A percentile compares a stretch with the other conserved stretches of the same genome.
These are phyloP conservation scores for Gila robusta DNA, from an alignment of 2,797 vertebrate genomes.

Conservation along the genomic window DNA sequence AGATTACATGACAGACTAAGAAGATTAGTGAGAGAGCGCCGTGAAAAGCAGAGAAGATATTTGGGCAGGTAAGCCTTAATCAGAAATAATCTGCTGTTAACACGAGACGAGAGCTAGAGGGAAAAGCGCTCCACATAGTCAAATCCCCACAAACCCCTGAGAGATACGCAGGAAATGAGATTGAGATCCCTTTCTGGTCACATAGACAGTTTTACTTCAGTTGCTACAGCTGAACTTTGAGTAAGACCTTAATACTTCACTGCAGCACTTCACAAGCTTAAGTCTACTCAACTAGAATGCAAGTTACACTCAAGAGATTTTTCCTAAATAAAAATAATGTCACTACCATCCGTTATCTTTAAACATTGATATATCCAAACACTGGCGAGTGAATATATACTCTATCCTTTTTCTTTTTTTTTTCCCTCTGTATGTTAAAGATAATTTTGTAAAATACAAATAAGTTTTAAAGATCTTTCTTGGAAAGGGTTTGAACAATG, in stretches of 20 bases:
- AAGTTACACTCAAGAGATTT: neutral
- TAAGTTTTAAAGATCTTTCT: neutral
- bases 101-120: constrained; percentile 77
- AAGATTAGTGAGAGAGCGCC: constrained; percentile 71
- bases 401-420: too few relatives aligned
- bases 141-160: constrained; percentile 75
- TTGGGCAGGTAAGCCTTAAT: constrained; percentile 79
- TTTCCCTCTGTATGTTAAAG: neutral
- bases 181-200: constrained; percentile 73
- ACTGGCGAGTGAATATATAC: neutral
- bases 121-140: constrained; percentile 74
- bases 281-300: neutral
- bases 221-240: constrained; percentile 25
- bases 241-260: constrained; percentile 30
- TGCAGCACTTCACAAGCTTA: constrained; percentile 1
- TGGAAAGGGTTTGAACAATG: neutral
- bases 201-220: constrained; percentile 55
- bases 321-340: neutral
- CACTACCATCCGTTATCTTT: neutral
- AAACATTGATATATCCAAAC: neutral
- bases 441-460: neutral
- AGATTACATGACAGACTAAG: constrained; percentile 77
- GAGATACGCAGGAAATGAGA: constrained; percentile 76
- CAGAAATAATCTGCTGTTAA: constrained; percentile 83
- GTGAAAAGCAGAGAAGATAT: constrained; percentile 74